These are phyloP conservation scores for Aramus guarauna DNA, from an alignment of 2,113 vertebrate species.

Conservation along the genomic window DNA sequence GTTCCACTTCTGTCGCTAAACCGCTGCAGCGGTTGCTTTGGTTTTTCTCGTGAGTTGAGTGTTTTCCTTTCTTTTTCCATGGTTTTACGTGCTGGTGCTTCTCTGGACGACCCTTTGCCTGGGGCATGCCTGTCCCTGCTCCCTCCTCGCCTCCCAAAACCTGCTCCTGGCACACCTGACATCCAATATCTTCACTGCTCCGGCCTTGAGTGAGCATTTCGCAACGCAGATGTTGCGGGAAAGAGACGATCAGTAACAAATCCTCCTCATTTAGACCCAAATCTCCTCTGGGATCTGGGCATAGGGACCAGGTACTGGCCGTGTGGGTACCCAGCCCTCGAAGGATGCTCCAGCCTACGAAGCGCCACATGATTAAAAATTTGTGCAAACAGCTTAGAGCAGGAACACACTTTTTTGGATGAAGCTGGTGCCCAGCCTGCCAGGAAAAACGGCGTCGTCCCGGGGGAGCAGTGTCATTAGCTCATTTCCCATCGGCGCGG, in stretches of 20 bases:
- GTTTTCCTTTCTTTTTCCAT: neutral
- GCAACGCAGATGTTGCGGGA: neutral
- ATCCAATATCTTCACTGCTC: neutral
- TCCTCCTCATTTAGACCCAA: neutral
- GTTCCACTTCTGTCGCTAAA: neutral
- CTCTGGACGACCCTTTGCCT: neutral
- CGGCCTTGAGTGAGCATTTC: neutral
- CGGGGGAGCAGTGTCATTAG: neutral
- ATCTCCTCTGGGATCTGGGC: neutral
- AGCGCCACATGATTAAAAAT: rapidly evolving
- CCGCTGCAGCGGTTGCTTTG: neutral
- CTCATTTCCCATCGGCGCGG: neutral
- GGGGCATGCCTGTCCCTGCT: neutral
- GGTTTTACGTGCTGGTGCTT: neutral
- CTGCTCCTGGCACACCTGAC: neutral
- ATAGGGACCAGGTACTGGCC: too few relatives aligned
- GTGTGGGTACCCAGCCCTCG: neutral
- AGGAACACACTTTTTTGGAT: neutral
- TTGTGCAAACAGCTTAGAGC: neutral
- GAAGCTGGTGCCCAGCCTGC: neutral
- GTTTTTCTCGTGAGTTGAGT: neutral
- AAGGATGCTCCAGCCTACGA: neutral
- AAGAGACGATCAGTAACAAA: neutral
- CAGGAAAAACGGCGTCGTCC: neutral
- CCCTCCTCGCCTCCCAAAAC: neutral